Evolutionary conservation across 2,113 vertebrate genomes (phyloP), one percentile per base, ranked within the genome.

Genomic region (Xiphorhynchus elegans): DNA sequence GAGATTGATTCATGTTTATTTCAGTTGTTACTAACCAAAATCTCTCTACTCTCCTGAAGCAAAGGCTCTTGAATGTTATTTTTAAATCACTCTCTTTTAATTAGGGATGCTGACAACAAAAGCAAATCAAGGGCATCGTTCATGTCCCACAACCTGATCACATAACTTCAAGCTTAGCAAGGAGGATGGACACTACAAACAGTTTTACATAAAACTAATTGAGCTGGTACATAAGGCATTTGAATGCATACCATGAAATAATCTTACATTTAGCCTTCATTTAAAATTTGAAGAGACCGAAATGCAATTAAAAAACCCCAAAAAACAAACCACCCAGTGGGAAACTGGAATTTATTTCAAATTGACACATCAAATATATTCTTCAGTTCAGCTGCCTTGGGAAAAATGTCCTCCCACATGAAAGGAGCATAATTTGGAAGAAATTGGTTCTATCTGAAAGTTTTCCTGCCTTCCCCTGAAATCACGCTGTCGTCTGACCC

Each of bases 341-440:
- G 39, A 80, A 90, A 93, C 9, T 50, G 40, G 13, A 92, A 84
- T 63, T 60, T 91, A 88, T 77, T 88, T 83, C 35, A 77, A 97
- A 91, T 3, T 49, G 42, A 86, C 26, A 68, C 66, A 89, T 84
- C 13, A 50, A 93, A 68, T 81, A 26, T 49, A 78, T 46, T 84
- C 56, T 74, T 64, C 69, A 75, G 53, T 60, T 94, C 77, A 67
- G 40, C 21, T 89, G 55, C 85, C 74, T 84, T 69, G n/a, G n/a
- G 39, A 53, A 67, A 81, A 93, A 90, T 1, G 4, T 84, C 80
- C 80, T 88, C 85, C 83, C 85, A 90, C 68, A 78, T 60, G 33
- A 85, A 55, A 56, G 66, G 49, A 44, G 14, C 29, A 15, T 35
- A 28, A 94, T 82, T 33, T 82, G 37, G 60, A 87, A 78, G 21